phyloP scores from a whole-genome alignment of 2,113 vertebrate genomes.

The Podilymbus podiceps region DNA sequence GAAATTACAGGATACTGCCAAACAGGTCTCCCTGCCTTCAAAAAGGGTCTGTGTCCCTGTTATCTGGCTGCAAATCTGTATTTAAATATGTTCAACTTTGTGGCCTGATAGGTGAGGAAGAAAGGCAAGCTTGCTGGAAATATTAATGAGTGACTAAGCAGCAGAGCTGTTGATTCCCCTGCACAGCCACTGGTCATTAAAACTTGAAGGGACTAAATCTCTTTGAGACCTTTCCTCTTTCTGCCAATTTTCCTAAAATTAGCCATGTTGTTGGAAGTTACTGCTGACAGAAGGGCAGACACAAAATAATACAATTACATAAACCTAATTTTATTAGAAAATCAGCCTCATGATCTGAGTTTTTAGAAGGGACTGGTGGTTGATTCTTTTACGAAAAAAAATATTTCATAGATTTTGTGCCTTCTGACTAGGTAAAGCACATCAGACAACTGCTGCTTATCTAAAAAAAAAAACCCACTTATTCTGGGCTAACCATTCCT shows the following conservation, averaged over 20 bases:
- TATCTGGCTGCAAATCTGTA: neutral
- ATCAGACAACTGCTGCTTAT: neutral
- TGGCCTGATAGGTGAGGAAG: neutral
- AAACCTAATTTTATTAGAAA: neutral
- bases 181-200: neutral
- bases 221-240: neutral
- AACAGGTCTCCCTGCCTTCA: neutral
- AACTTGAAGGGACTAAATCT: neutral
- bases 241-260: neutral
- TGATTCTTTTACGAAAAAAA: neutral
- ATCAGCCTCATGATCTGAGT: neutral
- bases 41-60: neutral
- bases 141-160: neutral
- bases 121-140: neutral
- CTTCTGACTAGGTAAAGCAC: neutral
- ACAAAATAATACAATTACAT: neutral
- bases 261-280: neutral
- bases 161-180: neutral
- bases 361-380: neutral
- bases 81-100: neutral
- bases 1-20: neutral
- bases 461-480: neutral
- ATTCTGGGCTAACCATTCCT: neutral
- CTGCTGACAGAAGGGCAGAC: neutral
- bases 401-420: neutral